These are phyloP conservation scores for Euura saliciscinereae DNA, from an alignment of 1,140 invertebrate species.

Conservation along the genomic window DNA sequence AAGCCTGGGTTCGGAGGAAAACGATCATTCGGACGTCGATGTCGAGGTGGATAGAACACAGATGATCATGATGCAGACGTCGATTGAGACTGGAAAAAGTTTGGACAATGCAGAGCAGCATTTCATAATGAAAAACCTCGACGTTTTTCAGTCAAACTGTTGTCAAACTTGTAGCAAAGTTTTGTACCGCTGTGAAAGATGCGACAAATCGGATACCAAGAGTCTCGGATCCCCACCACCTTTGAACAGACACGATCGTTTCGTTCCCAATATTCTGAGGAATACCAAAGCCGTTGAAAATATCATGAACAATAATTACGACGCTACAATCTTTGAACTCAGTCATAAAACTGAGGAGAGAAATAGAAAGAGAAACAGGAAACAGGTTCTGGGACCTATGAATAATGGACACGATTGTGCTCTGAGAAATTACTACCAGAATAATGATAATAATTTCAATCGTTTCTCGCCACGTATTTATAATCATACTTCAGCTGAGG, in stretches of 20 bases:
- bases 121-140: too few relatives aligned
- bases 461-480: neutral
- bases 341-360: neutral
- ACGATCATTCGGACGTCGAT: too few relatives aligned
- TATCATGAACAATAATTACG: too few relatives aligned
- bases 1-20: too few relatives aligned
- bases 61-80: too few relatives aligned
- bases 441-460: neutral
- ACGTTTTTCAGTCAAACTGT: neutral
- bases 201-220: too few relatives aligned
- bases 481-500: neutral
- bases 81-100: too few relatives aligned
- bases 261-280: neutral
- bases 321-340: too few relatives aligned
- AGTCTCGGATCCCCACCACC: too few relatives aligned
- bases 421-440: neutral
- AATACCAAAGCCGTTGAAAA: neutral
- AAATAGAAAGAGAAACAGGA: neutral
- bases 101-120: too few relatives aligned
- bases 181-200: neutral
- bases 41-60: too few relatives aligned
- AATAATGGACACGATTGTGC: neutral
- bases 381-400: neutral
- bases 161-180: neutral
- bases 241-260: neutral